Base-by-base conservation (phyloP, 2,113 vertebrate species). In the Anser brachyrhynchus region DNA sequence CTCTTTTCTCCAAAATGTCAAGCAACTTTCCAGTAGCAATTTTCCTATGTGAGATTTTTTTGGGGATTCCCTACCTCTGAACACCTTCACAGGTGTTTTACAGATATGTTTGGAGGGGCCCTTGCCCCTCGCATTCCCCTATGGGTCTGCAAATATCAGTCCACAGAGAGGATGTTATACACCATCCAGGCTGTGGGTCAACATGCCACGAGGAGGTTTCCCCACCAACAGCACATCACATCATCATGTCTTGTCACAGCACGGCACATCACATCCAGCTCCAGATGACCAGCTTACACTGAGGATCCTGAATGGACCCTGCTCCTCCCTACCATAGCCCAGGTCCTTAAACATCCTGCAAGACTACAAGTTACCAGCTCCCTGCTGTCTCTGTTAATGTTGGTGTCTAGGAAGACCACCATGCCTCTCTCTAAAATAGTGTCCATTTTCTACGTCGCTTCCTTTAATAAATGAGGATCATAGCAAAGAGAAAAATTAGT, bases 341-440 rank as follows among this genome's bases (percentile, higher is more conserved):
- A 58, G 20, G n/a, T 84, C 49, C 41, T 49, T 66, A 58, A 28
- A 16, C 44, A n/a, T 25, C 41, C 73, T 64, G 7, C 55, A 90
- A 84, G 21, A 4, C 46, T 61, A 2, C 0, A 2, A 44, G 28
- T 8, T 31, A 54, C 22, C 21, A 2, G 4, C 62, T 3, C n/a
- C 20, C 55, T 37, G 8, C 69, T 43, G 9, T 11, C 57, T 92
- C n/a, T 35, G 9, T n/a, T 66, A 35, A 76, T 3, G 13, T 33
- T 0, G 0, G 2, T 44, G 16, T 39, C 46, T 43, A 13, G 1
- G 31, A 37, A 59, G 21, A 46, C 6, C 81, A 74, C 31, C 22
- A 43, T 4, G 10, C 5, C 19, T 64, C 37, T 37, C 33, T 57
- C 51, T 74, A 22, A 46, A 33, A 6, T 19, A 39, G 3, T 28